Base-by-base conservation (phyloP, 2,113 vertebrate genomes). In the Porphyrio hochstetteri region DNA sequence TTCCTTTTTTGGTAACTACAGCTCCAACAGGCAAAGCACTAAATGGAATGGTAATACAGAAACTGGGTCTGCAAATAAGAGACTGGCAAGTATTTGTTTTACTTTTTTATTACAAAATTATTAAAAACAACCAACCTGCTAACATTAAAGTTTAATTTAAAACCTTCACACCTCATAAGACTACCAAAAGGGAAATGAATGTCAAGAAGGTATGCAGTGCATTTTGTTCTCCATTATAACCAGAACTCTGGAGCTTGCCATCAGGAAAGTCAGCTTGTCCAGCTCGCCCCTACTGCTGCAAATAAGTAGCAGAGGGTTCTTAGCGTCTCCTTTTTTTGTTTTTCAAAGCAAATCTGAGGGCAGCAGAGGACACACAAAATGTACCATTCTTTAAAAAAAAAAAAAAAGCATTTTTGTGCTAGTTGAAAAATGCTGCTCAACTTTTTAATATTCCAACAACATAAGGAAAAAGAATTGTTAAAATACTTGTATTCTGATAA, bases 21-120 rank as follows among this genome's bases (percentile, higher is more conserved):
- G 25, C 31, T 89, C 38, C 46, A 78, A 57, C 0, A 78, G 33
- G 52, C 7, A 78, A 87, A 79, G 70, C 19, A 28, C 7, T 4
- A 80, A 77, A 85, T 5, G 53, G 24, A 93, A 79, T 6, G 11
- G 50, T 13, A 76, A 72, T 33, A 65, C 0, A 68, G 71, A 60
- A 93, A 96, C 11, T 18, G 4, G 4, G 23, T 82, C 29, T 67
- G 19, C 59, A 95, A 95, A 83, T 83, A 94, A 87, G 52, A 80
- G 28, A 76, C 28, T 40, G 85, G 70, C 4, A 52, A 80, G 48
- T 27, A 38, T 35, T 93, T 80, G 57, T 79, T 74, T 70, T 67
- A 3, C 48, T 40, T 88, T 88, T 92, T 97, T 93, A 87, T 94
- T 92, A 89, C 7, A 61, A 86, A 93, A 89, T 56, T 50, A 70